Evolutionary conservation across 1,140 invertebrate species (phyloP).

Genomic region (Glossosoma conforme): DNA sequence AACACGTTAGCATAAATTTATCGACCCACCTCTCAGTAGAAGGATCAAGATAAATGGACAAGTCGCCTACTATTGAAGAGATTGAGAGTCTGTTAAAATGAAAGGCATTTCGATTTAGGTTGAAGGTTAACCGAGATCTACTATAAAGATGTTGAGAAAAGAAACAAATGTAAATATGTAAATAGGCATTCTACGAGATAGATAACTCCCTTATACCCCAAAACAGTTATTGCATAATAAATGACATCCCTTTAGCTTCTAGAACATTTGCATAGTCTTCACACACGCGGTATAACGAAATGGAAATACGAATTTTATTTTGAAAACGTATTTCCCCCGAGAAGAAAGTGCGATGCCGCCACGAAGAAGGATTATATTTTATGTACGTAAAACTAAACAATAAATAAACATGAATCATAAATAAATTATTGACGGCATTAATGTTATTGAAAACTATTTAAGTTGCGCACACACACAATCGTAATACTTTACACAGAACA

Average conservation of each 20-base stretch:
- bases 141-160: slow-evolving; percentile 5
- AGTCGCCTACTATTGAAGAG: too few species aligned
- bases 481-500: too few species aligned
- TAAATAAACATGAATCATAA: background rate
- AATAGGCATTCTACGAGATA: slow-evolving; percentile 14
- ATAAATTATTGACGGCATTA: too few species aligned
- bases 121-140: too few species aligned
- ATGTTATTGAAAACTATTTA: too few species aligned
- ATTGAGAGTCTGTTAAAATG: too few species aligned
- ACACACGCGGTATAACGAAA: background rate
- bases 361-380: background rate
- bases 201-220: slow-evolving; percentile 15
- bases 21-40: too few species aligned
- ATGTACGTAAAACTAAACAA: background rate
- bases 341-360: background rate
- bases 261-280: slow-evolving; percentile 6
- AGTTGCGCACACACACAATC: too few species aligned
- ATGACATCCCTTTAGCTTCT: slow-evolving; percentile 16
- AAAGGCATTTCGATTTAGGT: too few species aligned
- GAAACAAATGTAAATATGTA: slow-evolving; percentile 20
- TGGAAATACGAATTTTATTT: background rate
- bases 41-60: too few species aligned
- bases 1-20: too few species aligned
- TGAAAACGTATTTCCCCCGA: background rate
- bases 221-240: slow-evolving; percentile 29